Evolutionary conservation across 2,113 vertebrate species (phyloP).

Genomic region (Picathartes gymnocephalus): DNA sequence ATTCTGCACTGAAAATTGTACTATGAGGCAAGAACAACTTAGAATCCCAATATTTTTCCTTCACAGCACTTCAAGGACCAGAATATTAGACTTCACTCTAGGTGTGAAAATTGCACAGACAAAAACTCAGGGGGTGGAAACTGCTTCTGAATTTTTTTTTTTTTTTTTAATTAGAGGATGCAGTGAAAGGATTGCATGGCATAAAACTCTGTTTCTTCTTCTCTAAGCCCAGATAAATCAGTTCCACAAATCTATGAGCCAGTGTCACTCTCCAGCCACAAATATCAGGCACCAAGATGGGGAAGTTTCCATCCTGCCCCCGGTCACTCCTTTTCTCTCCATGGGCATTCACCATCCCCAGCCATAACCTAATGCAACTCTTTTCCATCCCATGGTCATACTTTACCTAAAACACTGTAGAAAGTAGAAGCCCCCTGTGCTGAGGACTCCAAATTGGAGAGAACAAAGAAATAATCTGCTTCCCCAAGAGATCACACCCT

Average conservation of each 20-base stretch:
- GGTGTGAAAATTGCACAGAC: neutral
- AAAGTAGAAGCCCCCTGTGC: neutral
- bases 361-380: neutral
- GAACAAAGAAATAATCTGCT: neutral
- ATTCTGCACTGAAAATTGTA: neutral
- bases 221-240: neutral
- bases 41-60: neutral
- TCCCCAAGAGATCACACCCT: neutral
- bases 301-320: neutral
- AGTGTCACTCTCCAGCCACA: neutral
- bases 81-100: neutral
- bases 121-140: neutral
- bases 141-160: too few relatives aligned
- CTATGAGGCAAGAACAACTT: neutral
- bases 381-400: neutral
- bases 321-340: neutral
- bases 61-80: neutral
- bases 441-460: neutral
- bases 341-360: neutral
- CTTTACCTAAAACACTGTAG: neutral
- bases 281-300: neutral
- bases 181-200: neutral
- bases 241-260: neutral
- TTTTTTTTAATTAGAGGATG: neutral
- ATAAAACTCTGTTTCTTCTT: neutral